These are phyloP conservation scores for Chascanopsetta lugubris DNA, from an alignment of 2,113 vertebrate species.

Conservation along the genomic window DNA sequence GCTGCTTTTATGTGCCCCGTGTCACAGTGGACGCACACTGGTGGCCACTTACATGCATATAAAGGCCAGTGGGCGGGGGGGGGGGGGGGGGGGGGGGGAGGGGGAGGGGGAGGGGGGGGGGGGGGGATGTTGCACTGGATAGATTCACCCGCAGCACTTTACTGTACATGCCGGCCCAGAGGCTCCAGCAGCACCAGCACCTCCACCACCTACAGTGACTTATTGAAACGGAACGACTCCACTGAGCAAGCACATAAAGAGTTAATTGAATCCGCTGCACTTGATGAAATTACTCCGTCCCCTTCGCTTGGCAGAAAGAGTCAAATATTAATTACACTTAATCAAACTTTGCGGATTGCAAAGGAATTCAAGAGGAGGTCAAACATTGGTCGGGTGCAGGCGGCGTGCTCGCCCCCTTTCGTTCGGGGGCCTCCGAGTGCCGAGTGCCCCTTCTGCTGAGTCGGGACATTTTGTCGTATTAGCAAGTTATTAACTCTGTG, in stretches of 20 bases:
- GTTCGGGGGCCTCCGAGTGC: constrained; percentile 44
- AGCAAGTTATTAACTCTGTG: constrained; percentile 72
- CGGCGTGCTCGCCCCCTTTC: constrained; percentile 28
- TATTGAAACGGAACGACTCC: constrained; percentile 24
- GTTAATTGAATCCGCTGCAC: constrained; percentile 35
- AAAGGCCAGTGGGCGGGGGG: constrained; percentile 13
- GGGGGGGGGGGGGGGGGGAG: not conserved
- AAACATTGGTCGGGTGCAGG: constrained; percentile 32
- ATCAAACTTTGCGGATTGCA: constrained; percentile 68
- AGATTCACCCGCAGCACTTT: constrained; percentile 41
- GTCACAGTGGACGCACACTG: constrained; percentile 14
- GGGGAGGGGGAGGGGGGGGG: no score
- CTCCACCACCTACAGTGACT: not conserved
- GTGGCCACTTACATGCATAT: constrained; percentile 12
- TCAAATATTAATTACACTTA: constrained; percentile 70
- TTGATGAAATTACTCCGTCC: constrained; percentile 58
- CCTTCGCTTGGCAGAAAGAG: constrained; percentile 58
- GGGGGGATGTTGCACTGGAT: constrained; percentile 6
- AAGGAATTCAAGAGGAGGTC: constrained; percentile 39
- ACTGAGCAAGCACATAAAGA: constrained; percentile 32
- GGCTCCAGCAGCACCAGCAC: no score
- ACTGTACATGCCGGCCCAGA: constrained; percentile 30
- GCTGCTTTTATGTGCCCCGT: constrained; percentile 37
- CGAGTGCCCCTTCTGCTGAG: constrained; percentile 65
- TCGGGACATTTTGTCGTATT: constrained; percentile 68